phyloP scores from a whole-genome alignment of 64 coral and sea anemone species.

The Actinia tenebrosa region DNA sequence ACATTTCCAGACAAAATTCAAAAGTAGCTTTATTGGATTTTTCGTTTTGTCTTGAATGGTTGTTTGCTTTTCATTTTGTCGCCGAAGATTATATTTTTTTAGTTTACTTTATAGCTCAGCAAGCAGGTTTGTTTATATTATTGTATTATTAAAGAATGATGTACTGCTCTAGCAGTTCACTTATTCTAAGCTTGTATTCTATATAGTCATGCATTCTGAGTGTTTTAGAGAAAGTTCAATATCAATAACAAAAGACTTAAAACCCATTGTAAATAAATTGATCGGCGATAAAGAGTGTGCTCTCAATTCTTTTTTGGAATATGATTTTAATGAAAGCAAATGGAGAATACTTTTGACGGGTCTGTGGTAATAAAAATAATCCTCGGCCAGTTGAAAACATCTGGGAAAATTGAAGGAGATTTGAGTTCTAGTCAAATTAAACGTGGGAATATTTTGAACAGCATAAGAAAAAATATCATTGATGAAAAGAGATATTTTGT shows the following conservation, averaged over 20 bases:
- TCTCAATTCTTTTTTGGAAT: slow-evolving; percentile 1
- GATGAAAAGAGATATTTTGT: background rate
- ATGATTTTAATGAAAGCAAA: background rate
- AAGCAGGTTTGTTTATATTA: too few relatives aligned
- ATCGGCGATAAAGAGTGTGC: background rate
- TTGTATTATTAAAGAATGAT: background rate
- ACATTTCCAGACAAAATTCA: background rate
- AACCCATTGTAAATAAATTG: background rate
- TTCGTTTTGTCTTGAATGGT: background rate
- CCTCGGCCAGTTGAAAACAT: background rate
- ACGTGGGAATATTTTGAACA: background rate
- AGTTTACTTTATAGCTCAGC: too few relatives aligned
- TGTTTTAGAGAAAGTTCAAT: background rate
- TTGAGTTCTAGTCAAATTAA: background rate
- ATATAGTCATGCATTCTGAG: background rate
- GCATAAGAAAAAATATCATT: background rate
- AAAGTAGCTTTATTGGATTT: background rate
- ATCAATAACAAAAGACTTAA: background rate
- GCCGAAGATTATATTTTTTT: background rate
- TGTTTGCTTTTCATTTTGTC: background rate
- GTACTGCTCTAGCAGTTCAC: background rate
- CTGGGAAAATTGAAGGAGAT: background rate
- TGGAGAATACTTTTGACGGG: background rate
- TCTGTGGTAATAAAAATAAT: background rate
- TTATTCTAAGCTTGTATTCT: background rate